Base-by-base conservation (phyloP, 2,113 vertebrate genomes). In the Pipa parva region DNA sequence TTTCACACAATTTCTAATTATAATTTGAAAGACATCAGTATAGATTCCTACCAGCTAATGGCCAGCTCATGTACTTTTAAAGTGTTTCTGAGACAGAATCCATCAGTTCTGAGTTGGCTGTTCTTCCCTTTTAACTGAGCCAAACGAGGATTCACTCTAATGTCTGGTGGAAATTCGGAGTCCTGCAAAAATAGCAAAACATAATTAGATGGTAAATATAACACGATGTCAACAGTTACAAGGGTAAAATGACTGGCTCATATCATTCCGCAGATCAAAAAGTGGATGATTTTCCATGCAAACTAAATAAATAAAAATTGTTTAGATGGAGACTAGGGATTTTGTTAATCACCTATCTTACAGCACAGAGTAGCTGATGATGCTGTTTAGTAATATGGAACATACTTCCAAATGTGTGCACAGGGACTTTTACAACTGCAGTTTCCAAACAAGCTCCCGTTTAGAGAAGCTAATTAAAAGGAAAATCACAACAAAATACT, bases 11-110 rank as follows among this genome's bases (percentile, higher is more conserved):
- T n/a, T n/a, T n/a, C n/a, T n/a, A n/a, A n/a, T n/a, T n/a, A n/a
- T n/a, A n/a, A n/a, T n/a, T n/a, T 13, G 3, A 36, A 9, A 36
- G 10, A 36, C 15, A 36, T 36, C 33, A 36, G 33, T 13, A 36
- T 7, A 3, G 12, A 52, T 27, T 83, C 83, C 72, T 89, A 87
- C 83, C 80, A 83, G 81, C 60, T 89, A 64, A 92, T 88, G 48
- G 88, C 71, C 7, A 87, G 79, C 26, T 85, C 70, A 0, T 89
- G 88, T 33, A 85, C 83, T 81, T 88, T 84, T 33, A 89, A 51
- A 21, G 82, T 62, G 10, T 73, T 78, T 31, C 60, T 83, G 59
- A 88, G 65, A 9, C 66, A 74, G 73, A 82, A 90, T 59, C 67
- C 54, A 3, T 75, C 75, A 45, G 57, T 63, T 76, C 84, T 83